Evolutionary conservation across 2,888 invertebrate genomes (phyloP), one percentile per base, ranked within the genome.

Genomic region (Phlogophora meticulosa): DNA sequence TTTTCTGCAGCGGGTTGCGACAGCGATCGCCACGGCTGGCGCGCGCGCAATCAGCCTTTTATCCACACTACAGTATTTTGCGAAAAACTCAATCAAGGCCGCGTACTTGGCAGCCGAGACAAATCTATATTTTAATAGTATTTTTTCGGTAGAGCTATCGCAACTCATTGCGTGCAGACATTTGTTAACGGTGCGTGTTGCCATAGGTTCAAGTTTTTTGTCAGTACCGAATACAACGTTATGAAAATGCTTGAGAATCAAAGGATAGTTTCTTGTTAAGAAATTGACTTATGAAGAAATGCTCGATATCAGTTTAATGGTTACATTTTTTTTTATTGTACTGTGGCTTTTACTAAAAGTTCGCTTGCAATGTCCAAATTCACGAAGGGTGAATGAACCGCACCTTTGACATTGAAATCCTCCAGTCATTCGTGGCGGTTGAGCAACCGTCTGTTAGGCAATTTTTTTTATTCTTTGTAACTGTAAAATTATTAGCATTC

Each of bases 41-140:
- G 85, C 91, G 91, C 80, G 86, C 82, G 90, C 91, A 91, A 91
- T 89, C 84, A 81, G 68, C 82, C 84, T 85, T 87, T 79, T 86
- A 88, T 87, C 80, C 78, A 84, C 73, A 79, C 76, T 76, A 70
- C 63, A 76, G 68, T 70, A 81, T 80, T 92, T 92, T 90, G 92
- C 92, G 92, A 81, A 93, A 93, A 93, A 88, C 83, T 69, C 80
- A 81, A 72, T 83, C 93, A 94, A 94, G 94, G 94, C 89, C 91
- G 79, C 83, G 87, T 83, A 87, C 88, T 90, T 88, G 89, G 88
- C 82, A 85, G 89, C 88, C 92, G 94, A 91, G 89, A 92, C 94
- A 91, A 94, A 94, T 94, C 91, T 91, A 90, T 89, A 89, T 88
- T 88, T 92, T 91, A 90, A 90, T 89, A 90, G 87, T 83, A 80